Evolutionary conservation across 2,888 invertebrate species (phyloP), one percentile per base, ranked within the genome.

Genomic region (Xestia c-nigrum): DNA sequence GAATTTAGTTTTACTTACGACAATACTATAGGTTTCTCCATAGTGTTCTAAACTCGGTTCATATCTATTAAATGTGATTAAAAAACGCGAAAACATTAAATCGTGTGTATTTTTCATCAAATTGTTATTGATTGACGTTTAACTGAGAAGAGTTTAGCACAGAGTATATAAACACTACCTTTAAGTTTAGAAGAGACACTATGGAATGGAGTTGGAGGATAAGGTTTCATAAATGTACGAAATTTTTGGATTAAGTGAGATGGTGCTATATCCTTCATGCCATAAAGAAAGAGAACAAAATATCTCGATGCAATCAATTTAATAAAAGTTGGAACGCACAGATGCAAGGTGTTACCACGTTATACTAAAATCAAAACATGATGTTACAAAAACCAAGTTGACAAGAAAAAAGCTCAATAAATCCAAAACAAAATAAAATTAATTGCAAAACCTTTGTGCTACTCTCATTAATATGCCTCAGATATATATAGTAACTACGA

Each of bases 1-100:
- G 14, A 1, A 52, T 19, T 19, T 50, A 43, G 24, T 59, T 66
- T 55, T 73, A 93, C 94, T 93, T 90, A 94, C 94, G 94, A 90
- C 68, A 94, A 82, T 67, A 93, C 82, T 78, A 87, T 91, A 38
- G 88, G 85, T 77, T 85, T 86, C 67, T 90, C 89, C 92, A 93
- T 93, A 5, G 19, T 83, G 16, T 63, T 65, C 61, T 78, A 74
- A 47, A 72, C 46, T 40, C 38, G 19, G 40, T 63, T 66, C 80
- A 82, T 79, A 57, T 14, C 24, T 63, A 52, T 10, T 46, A 72
- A 59, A 69, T 24, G 14, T 64, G 19, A 16, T 57, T 61, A 47
- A 59, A 31, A 38, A 61, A 47, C 21, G 46, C 43, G n/a, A 69
- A 71, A 67, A 74, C 71, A 76, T 10, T 66, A 64, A 74, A 67